Evolutionary conservation across 2,113 vertebrate genomes (phyloP), one percentile per base, ranked within the genome.

Genomic region (Pyxicephalus adspersus): DNA sequence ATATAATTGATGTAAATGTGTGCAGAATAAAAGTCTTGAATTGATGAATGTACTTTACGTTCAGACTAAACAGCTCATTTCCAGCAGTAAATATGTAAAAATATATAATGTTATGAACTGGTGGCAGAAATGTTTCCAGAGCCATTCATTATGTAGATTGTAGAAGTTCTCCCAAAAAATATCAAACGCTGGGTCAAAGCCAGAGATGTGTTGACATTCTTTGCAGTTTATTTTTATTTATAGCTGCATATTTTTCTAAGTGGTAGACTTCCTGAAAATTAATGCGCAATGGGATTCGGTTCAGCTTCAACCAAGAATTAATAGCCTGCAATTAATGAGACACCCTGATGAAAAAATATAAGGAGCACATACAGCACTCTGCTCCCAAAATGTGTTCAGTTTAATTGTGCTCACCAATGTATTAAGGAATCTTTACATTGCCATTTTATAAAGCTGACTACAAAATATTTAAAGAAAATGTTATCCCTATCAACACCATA

Each of bases 161-260:
- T 4, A 67, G 8, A 52, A 9, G 22, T 70, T 23, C 38, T 52
- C 23, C 23, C 2, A 70, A 52, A 15, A 15, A 19, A 20, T 38
- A 51, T 23, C n/a, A 38, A 67, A 45, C n/a, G 22, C 31, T 50
- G 66, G 66, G 45, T 26, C 66, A 70, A 18, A 70, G 51, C 23
- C 5, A 57, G 76, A 34, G 38, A 55, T 79, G 23, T 71, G 58
- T 71, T 80, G 66, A 55, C 55, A 61, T 55, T 70, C 65, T 68
- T 26, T 28, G n/a, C 3, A 54, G 55, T 63, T 71, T 66, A 38
- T 66, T 67, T 80, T 71, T 80, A 71, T 80, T 70, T 60, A 25
- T 25, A 61, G 77, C 65, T 70, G 77, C 18, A 70, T 70, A 70
- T 28, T 70, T 61, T 80, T 28, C 64, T 68, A 26, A 26, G 26